Conservation (phyloP, 2,888 invertebrate species). For the Trissolcus japonicus region DNA sequence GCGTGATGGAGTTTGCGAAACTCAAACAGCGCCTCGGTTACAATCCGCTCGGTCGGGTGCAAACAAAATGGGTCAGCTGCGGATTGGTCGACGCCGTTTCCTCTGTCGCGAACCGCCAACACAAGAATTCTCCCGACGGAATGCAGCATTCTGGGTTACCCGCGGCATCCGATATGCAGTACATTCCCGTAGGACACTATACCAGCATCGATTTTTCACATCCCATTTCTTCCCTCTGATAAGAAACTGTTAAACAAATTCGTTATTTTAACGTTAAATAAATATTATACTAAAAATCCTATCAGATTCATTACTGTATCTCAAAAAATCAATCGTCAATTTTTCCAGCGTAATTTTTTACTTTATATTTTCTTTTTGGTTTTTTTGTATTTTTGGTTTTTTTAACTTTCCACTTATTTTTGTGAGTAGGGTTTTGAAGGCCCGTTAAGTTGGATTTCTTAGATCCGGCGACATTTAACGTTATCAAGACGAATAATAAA, state of each 20-base stretch:
- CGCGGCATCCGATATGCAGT: conserved; percentile 38
- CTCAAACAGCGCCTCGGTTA: conserved; percentile 33
- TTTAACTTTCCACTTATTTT: too few species aligned
- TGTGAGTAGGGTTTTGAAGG: too few species aligned
- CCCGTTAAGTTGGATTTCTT: conserved; percentile 7
- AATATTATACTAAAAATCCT: too few species aligned
- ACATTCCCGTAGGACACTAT: conserved; percentile 35
- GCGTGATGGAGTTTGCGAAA: conserved; percentile 39
- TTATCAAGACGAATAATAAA: conserved; percentile 47
- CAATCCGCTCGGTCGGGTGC: conserved; percentile 11
- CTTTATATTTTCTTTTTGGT: too few species aligned
- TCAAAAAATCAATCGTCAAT: too few species aligned
- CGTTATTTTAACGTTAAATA: too few species aligned
- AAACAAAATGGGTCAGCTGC: conserved; percentile 34
- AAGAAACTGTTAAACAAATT: too few species aligned
- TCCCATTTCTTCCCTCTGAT: conserved; percentile 2
- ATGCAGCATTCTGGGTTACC: conserved; percentile 42
- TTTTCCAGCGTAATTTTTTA: too few species aligned
- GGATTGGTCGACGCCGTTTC: conserved; percentile 10
- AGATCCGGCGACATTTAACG: conserved; percentile 30
- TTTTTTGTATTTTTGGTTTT: too few species aligned
- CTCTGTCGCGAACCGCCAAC: conserved; percentile 22
- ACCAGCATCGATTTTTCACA: background rate
- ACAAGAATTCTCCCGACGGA: conserved; percentile 38
- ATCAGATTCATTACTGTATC: too few species aligned